Evolutionary conservation across 1,140 invertebrate genomes (phyloP).

Genomic region (Drosophila bocqueti): DNA sequence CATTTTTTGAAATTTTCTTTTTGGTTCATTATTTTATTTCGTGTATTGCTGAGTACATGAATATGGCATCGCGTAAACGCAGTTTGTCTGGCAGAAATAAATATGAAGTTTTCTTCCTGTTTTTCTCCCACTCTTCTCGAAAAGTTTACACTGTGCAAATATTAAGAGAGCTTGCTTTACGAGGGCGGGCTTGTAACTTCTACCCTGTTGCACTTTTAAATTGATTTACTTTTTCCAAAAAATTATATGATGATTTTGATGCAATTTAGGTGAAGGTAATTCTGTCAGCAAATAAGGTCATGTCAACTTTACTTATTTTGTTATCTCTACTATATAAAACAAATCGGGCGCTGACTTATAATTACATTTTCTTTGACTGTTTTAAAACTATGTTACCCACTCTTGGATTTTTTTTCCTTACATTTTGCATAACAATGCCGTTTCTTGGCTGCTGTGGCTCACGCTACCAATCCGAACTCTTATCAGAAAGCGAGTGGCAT

Average conservation of each 20-base stretch:
- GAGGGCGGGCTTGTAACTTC: not conserved
- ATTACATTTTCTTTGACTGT: not conserved
- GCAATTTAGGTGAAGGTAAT: not conserved
- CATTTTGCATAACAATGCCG: constrained; percentile 23
- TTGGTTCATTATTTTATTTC: not conserved
- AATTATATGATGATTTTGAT: not conserved
- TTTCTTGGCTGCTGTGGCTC: not conserved
- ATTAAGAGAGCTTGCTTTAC: constrained; percentile 1
- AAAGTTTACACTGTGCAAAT: constrained; percentile 59
- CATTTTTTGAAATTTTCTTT: not conserved
- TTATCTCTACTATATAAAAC: not conserved
- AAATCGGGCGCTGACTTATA: no score
- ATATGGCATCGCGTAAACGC: not conserved
- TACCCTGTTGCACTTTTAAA: not conserved
- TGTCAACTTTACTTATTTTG: not conserved
- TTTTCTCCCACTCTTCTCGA: constrained; percentile 6
- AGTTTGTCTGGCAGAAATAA: not conserved
- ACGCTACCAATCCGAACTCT: constrained; percentile 64
- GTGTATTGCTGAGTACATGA: not conserved
- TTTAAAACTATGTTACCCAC: not conserved
- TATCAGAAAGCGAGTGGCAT: constrained; percentile 55
- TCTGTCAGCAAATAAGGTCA: not conserved
- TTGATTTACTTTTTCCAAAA: not conserved
- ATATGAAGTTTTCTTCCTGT: constrained; percentile 16
- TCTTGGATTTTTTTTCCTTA: no score